These are phyloP conservation scores for Tautogolabrus adspersus DNA, from an alignment of 2,113 vertebrate species.

Conservation along the genomic window DNA sequence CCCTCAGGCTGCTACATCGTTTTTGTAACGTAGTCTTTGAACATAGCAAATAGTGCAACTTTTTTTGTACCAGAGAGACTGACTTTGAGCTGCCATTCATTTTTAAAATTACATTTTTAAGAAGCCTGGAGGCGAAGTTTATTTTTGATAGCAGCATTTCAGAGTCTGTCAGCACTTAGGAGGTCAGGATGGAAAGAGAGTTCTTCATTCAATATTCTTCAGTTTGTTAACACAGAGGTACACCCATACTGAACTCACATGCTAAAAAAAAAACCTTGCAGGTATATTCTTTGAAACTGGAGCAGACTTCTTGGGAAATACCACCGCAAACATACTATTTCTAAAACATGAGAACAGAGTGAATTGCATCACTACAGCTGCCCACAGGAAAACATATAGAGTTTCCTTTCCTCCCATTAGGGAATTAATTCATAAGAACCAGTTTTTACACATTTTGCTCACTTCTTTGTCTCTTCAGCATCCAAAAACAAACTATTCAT, in stretches of 20 bases:
- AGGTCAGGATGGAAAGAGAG: not conserved
- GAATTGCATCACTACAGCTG: constrained; percentile 1
- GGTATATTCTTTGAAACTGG: not conserved
- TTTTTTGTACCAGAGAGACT: not conserved
- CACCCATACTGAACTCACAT: not conserved
- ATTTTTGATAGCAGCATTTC: not conserved
- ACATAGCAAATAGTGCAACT: not conserved
- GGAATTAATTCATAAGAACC: not conserved
- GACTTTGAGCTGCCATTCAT: not conserved
- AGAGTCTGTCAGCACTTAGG: constrained; percentile 3
- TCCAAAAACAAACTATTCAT: not conserved
- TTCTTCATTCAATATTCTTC: not conserved
- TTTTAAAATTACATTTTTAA: not conserved
- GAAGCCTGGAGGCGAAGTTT: not conserved
- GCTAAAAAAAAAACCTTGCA: not conserved
- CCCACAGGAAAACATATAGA: not conserved
- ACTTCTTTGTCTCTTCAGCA: not conserved
- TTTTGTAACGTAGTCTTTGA: not conserved
- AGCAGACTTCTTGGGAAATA: constrained; percentile 1
- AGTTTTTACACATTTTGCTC: not conserved
- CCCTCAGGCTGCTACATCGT: not conserved
- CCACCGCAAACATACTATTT: not conserved
- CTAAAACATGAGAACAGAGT: not conserved
- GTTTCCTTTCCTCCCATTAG: constrained; percentile 7
- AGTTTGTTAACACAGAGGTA: not conserved